Percentiles rank a stretch among this genome's conserved stretches.
Conservation (phyloP, 2,797 vertebrate genomes). For the Chrosomus eos region DNA sequence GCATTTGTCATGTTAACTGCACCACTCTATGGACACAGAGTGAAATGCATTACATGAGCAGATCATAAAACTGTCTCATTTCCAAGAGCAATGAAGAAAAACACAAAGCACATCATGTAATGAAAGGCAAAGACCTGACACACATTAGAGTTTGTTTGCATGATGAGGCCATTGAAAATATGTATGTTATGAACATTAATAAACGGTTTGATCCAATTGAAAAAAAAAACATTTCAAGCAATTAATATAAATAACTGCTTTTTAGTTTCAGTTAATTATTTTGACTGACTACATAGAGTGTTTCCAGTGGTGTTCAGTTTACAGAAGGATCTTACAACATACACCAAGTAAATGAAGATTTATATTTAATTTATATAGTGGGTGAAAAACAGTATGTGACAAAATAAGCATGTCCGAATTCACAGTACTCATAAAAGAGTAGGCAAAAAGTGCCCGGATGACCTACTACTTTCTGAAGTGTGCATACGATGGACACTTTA, state of each 20-base stretch:
- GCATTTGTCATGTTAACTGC: constrained; percentile 31
- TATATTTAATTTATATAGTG: not conserved
- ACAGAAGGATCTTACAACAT: not conserved
- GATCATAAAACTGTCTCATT: not conserved
- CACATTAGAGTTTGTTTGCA: not conserved
- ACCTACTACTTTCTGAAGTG: too few species aligned
- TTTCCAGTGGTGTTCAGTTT: not conserved
- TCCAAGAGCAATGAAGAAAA: constrained; percentile 19
- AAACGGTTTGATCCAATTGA: not conserved
- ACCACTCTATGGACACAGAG: constrained; percentile 28
- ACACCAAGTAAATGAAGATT: constrained; percentile 29
- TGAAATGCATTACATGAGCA: constrained; percentile 21
- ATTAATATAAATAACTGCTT: not conserved
- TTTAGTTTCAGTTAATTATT: not conserved
- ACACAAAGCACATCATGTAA: not conserved
- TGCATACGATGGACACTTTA: too few species aligned
- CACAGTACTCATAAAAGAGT: not conserved
- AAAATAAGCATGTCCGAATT: not conserved
- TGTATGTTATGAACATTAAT: not conserved
- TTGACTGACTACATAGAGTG: not conserved
- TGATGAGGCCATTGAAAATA: not conserved
- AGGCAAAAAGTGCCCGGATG: too few species aligned
- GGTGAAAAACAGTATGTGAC: not conserved
- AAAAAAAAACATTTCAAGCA: not conserved
- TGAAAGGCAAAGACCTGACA: not conserved